Conservation (phyloP, 2,888 invertebrate genomes). For the Zelleria hepariella region DNA sequence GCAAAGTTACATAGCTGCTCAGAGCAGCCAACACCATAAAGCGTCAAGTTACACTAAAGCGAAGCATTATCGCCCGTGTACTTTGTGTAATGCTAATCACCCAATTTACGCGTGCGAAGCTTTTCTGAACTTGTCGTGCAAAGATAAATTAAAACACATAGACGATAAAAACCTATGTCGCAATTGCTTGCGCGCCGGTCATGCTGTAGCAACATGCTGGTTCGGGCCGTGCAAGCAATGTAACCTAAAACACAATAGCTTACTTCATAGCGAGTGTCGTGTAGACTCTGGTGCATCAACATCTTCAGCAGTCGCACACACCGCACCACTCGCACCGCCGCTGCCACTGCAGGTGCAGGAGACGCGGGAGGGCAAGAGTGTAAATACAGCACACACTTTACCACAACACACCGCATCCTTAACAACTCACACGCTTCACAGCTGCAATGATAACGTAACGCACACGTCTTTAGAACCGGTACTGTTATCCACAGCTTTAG, state of each 20-base stretch:
- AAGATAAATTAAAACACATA: background rate
- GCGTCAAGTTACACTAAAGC: background rate
- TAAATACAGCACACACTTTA: background rate
- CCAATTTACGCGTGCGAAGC: background rate
- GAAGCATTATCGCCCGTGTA: background rate
- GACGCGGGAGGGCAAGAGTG: too few relatives aligned
- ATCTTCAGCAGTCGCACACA: background rate
- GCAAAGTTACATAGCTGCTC: background rate
- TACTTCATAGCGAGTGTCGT: too few relatives aligned
- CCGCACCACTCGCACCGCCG: background rate
- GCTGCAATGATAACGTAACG: background rate
- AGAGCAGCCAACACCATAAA: background rate
- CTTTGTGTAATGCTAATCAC: too few relatives aligned
- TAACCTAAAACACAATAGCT: constrained; percentile 1
- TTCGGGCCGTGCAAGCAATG: constrained; percentile 8
- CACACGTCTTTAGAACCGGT: background rate
- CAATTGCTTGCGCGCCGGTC: constrained; percentile 6
- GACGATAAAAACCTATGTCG: background rate
- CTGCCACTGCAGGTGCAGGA: background rate
- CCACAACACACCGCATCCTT: background rate
- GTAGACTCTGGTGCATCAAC: background rate
- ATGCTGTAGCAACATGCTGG: background rate
- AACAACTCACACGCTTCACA: too few relatives aligned
- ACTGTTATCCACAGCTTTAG: background rate
- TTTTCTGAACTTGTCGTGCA: background rate